Conservation (phyloP, 2,113 vertebrate species). For the Anolis sagrei region DNA sequence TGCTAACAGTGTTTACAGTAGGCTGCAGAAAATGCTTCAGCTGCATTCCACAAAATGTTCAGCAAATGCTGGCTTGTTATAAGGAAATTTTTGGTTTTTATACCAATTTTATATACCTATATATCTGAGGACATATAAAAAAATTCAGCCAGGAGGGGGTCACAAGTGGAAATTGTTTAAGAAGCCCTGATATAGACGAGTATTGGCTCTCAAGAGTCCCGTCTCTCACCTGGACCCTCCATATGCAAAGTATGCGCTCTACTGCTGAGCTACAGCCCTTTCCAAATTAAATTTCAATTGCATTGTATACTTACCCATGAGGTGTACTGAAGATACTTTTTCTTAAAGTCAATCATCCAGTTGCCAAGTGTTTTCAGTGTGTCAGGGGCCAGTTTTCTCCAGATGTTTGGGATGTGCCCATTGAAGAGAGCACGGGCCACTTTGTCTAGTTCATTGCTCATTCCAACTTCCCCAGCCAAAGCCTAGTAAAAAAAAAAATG, state of each 20-base stretch:
- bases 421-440: slow-evolving; percentile 90
- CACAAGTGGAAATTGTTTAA: too few relatives aligned
- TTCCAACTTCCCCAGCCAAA: slow-evolving; percentile 93
- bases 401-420: slow-evolving; percentile 89
- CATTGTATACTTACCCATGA: slow-evolving; percentile 81
- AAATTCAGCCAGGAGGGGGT: too few relatives aligned
- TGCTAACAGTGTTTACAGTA: too few relatives aligned
- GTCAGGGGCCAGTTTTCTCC: slow-evolving; percentile 91
- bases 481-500: slow-evolving; percentile 76
- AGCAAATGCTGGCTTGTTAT: too few relatives aligned
- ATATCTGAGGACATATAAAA: too few relatives aligned
- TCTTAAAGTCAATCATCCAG: slow-evolving; percentile 92
- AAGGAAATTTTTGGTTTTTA: too few relatives aligned
- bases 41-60: too few relatives aligned
- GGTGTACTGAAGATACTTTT: slow-evolving; percentile 86
- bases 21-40: too few relatives aligned
- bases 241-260: not conserved
- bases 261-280: too few relatives aligned
- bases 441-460: slow-evolving; percentile 94
- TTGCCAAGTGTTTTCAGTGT: slow-evolving; percentile 92
- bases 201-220: not conserved
- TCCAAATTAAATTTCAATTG: too few relatives aligned
- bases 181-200: too few relatives aligned
- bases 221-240: not conserved
- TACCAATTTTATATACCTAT: too few relatives aligned